Evolutionary conservation across 2,113 vertebrate species (phyloP).

Genomic region (Oncorhynchus kisutch): DNA sequence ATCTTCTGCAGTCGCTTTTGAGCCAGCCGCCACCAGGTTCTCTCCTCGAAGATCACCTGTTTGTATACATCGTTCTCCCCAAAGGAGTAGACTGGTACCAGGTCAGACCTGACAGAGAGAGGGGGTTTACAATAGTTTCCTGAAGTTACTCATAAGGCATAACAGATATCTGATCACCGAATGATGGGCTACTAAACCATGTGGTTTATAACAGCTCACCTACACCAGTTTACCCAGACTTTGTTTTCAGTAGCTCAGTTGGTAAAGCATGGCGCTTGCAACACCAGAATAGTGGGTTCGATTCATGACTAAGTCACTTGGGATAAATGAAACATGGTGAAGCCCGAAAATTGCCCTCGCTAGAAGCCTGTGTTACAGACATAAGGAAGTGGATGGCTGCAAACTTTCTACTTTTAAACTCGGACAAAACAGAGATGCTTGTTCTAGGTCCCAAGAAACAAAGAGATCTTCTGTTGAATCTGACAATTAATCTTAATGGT

Average conservation of each 20-base stretch:
- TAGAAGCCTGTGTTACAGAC: too few relatives aligned
- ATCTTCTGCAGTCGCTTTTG: slow-evolving; percentile 92
- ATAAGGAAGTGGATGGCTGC: too few relatives aligned
- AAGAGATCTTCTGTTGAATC: too few relatives aligned
- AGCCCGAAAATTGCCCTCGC: too few relatives aligned
- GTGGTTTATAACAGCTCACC: background rate
- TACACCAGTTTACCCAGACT: background rate
- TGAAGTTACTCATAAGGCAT: background rate
- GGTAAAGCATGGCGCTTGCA: too few relatives aligned
- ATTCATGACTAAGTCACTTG: too few relatives aligned
- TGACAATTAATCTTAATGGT: too few relatives aligned
- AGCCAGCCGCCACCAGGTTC: slow-evolving; percentile 79
- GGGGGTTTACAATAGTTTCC: background rate
- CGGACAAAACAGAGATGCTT: too few relatives aligned
- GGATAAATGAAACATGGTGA: too few relatives aligned
- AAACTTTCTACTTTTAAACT: too few relatives aligned
- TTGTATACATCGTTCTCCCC: slow-evolving; percentile 93
- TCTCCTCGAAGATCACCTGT: slow-evolving; percentile 91
- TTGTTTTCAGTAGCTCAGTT: background rate
- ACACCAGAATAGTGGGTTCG: too few relatives aligned
- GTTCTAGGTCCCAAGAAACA: too few relatives aligned
- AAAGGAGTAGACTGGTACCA: slow-evolving; percentile 94
- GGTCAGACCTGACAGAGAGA: slow-evolving; percentile 78
- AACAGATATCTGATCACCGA: background rate
- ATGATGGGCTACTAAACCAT: background rate